Conservation (phyloP, 2,797 vertebrate genomes). For the Lagorchestes hirsutus region DNA sequence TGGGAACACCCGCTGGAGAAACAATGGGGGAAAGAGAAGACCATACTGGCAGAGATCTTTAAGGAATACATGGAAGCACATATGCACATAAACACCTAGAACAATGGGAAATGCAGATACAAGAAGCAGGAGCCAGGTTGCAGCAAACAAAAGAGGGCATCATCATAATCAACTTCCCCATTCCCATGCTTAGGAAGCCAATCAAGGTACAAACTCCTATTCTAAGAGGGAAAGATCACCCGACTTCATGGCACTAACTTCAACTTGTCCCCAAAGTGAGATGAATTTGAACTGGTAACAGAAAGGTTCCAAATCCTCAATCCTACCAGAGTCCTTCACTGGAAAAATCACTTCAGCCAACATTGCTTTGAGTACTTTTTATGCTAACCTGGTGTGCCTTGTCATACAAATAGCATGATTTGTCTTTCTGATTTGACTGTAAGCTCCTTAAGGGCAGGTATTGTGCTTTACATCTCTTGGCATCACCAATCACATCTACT, state of each 20-base stretch:
- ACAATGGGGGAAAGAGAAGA: constrained; percentile 2
- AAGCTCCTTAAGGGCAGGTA: constrained; percentile 20
- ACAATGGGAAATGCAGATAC: background rate
- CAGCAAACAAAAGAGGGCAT: background rate
- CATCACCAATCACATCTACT: background rate
- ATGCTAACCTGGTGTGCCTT: background rate
- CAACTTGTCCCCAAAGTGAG: background rate
- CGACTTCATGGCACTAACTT: background rate
- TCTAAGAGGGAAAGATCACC: background rate
- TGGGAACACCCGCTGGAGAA: constrained; percentile 93
- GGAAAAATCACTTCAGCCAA: background rate
- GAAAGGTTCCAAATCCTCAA: background rate
- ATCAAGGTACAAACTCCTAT: background rate
- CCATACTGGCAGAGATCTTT: background rate
- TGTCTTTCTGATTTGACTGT: background rate
- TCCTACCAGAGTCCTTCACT: background rate
- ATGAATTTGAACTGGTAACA: background rate
- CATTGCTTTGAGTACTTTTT: background rate
- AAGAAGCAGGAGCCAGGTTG: constrained; percentile 8
- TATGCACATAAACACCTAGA: background rate
- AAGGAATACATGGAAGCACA: background rate
- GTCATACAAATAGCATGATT: background rate
- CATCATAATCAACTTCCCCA: background rate
- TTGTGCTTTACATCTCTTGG: background rate
- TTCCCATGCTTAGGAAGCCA: background rate